Conservation (phyloP, 2,797 vertebrate genomes). For the Pteronotus mesoamericanus region DNA sequence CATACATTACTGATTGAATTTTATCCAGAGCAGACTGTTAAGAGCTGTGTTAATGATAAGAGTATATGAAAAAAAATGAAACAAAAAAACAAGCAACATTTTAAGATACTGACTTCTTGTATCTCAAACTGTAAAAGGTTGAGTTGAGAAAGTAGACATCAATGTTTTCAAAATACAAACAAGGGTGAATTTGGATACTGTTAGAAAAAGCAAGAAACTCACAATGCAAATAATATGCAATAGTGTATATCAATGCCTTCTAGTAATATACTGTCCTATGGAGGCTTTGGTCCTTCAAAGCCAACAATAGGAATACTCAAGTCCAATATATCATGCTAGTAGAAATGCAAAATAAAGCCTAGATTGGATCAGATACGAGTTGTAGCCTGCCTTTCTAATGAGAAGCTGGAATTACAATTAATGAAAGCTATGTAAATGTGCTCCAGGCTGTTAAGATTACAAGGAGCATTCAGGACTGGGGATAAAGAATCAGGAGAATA, state of each 20-base stretch:
- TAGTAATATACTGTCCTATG: not conserved
- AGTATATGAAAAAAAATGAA: not conserved
- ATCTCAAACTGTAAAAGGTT: not conserved
- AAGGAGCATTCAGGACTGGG: slow-evolving; percentile 53
- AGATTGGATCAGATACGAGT: slow-evolving; percentile 43
- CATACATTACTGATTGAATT: not conserved
- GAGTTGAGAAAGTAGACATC: not conserved
- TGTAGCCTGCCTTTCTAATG: slow-evolving; percentile 32
- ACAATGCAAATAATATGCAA: not conserved
- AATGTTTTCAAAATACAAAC: not conserved
- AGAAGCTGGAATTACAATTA: slow-evolving; percentile 50
- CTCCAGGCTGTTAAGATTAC: slow-evolving; percentile 57
- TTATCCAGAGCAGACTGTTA: not conserved
- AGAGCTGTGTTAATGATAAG: not conserved
- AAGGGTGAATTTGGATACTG: not conserved
- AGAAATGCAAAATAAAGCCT: slow-evolving; percentile 24
- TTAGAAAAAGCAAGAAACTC: not conserved
- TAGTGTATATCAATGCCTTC: not conserved
- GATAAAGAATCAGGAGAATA: slow-evolving; percentile 57
- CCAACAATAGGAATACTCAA: not conserved
- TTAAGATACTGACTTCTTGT: not conserved
- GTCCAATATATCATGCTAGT: slow-evolving; percentile 23
- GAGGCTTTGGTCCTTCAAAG: not conserved
- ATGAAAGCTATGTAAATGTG: slow-evolving; percentile 59
- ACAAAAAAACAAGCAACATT: too few species aligned